Evolutionary conservation across 92 coral and sea anemone species (phyloP).

Genomic region (Meandrina meandrites): DNA sequence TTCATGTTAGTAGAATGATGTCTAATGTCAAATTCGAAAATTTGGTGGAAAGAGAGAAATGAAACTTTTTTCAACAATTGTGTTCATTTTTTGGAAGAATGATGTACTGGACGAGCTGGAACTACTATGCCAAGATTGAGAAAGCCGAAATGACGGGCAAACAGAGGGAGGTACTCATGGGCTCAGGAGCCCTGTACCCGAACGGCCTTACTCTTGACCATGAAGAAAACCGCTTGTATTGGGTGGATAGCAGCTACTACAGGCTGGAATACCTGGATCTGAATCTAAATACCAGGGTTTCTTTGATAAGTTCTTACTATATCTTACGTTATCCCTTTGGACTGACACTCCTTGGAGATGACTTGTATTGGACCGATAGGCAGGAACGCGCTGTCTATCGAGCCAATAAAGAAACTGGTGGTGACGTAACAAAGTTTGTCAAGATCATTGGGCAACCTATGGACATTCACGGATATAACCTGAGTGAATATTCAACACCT

Average conservation of each 20-base stretch:
- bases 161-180: constrained; percentile 20
- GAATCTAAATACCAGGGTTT: background rate
- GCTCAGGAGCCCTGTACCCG: background rate
- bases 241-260: background rate
- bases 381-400: background rate
- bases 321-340: constrained; percentile 21
- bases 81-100: constrained; percentile 3
- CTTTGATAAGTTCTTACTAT: background rate
- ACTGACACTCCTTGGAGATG: constrained; percentile 30
- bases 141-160: constrained; percentile 49
- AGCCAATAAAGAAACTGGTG: constrained; percentile 13
- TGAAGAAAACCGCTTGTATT: background rate
- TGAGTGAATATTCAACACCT: constrained; percentile 17
- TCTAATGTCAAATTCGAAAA: too few species aligned
- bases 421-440: background rate
- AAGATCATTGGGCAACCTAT: background rate
- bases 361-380: constrained; percentile 49
- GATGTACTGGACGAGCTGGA: constrained; percentile 59
- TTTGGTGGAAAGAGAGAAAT: too few species aligned
- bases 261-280: constrained; percentile 44
- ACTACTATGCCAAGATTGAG: constrained; percentile 30
- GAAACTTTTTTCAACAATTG: too few species aligned
- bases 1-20: too few species aligned
- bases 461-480: constrained; percentile 33
- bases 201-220: constrained; percentile 14